These are phyloP conservation scores for Nothura maculosa DNA, from an alignment of 2,797 vertebrate species.

Conservation along the genomic window DNA sequence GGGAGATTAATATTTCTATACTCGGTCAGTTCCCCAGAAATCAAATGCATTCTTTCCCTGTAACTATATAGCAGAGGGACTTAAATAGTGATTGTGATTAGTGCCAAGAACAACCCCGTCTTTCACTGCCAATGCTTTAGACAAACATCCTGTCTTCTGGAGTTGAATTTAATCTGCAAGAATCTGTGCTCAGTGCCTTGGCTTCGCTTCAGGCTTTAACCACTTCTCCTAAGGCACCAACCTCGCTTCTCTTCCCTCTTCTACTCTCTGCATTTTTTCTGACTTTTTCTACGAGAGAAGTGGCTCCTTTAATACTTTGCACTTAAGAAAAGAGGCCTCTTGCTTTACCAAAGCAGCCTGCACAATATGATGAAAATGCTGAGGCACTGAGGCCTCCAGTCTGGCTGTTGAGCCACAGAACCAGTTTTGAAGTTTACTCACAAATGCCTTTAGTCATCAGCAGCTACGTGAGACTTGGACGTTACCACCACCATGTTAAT, in stretches of 20 bases:
- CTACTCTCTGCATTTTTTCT: background rate
- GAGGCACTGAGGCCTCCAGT: background rate
- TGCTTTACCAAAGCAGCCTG: background rate
- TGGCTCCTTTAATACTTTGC: background rate
- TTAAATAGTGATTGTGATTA: conserved; percentile 3
- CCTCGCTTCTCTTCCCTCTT: background rate
- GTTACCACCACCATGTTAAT: background rate
- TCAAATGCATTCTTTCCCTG: conserved; percentile 29
- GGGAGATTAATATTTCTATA: background rate
- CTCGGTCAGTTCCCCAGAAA: conserved; percentile 19
- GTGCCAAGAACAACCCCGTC: conserved; percentile 58
- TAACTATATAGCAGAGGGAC: conserved; percentile 43
- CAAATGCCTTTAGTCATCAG: conserved; percentile 16
- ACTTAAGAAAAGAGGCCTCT: background rate
- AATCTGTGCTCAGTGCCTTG: conserved; percentile 16
- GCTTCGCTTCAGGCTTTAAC: background rate
- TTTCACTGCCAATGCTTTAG: conserved; percentile 35
- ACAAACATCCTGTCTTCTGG: conserved; percentile 66
- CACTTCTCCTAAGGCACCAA: background rate
- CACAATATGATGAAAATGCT: background rate
- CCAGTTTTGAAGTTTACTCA: background rate
- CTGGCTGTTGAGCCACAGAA: conserved; percentile 2
- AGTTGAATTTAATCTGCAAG: conserved; percentile 15
- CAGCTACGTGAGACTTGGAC: background rate
- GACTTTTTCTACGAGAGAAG: background rate